Conservation (phyloP, 2,797 vertebrate genomes). For the Phaenicophaeus curvirostris region DNA sequence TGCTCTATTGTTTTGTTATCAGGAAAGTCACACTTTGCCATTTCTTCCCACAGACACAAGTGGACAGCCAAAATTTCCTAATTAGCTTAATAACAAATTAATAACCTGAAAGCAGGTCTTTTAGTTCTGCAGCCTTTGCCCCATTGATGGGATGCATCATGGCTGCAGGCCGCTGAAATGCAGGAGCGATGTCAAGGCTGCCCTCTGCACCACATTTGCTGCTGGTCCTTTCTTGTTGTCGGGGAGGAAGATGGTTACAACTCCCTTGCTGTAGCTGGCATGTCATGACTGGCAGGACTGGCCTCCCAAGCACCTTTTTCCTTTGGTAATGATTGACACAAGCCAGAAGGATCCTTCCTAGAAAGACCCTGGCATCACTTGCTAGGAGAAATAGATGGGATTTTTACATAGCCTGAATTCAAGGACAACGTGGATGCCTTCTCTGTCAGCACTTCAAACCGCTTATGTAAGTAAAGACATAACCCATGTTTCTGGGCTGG, state of each 20-base stretch:
- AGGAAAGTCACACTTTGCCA: neutral
- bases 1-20: neutral
- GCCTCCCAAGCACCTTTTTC: neutral
- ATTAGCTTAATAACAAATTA: neutral
- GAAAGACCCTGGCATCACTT: constrained; percentile 51
- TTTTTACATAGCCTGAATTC: constrained; percentile 22
- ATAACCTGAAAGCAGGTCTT: neutral
- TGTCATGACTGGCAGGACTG: neutral
- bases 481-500: neutral
- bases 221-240: neutral
- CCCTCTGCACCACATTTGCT: neutral
- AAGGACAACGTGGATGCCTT: neutral
- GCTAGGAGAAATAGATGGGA: constrained; percentile 32
- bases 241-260: neutral
- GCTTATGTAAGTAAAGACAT: neutral
- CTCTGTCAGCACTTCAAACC: constrained; percentile 27
- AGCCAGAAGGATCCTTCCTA: constrained; percentile 46
- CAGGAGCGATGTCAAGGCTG: neutral
- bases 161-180: neutral
- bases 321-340: constrained; percentile 35
- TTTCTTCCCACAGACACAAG: neutral
- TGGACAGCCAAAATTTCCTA: neutral
- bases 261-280: neutral
- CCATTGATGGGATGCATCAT: fast-evolving
- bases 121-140: neutral